Percentiles rank a stretch among this genome's conserved stretches.
Evolutionary conservation across 2,888 invertebrate species (phyloP).

Genomic region (Apodemia duryi): DNA sequence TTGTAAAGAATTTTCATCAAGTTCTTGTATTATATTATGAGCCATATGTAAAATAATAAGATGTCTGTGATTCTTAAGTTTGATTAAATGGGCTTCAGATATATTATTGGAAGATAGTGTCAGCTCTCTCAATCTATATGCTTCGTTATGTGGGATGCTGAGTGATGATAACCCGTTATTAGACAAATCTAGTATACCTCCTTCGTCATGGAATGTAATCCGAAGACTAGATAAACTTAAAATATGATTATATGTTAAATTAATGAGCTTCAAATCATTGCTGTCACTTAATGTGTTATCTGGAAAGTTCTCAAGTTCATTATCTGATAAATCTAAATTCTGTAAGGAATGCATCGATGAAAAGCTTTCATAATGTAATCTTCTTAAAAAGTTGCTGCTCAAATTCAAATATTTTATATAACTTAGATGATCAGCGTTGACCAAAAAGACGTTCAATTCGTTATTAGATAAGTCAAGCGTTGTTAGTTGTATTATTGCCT

Average conservation of each 20-base stretch:
- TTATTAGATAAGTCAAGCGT: constrained; percentile 58
- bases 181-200: constrained; percentile 61
- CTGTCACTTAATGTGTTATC: constrained; percentile 48
- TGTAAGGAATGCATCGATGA: constrained; percentile 53
- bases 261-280: constrained; percentile 50
- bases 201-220: constrained; percentile 55
- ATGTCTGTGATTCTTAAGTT: constrained; percentile 46
- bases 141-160: constrained; percentile 49
- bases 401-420: constrained; percentile 54
- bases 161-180: constrained; percentile 52
- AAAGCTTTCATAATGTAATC: constrained; percentile 52
- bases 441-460: constrained; percentile 45
- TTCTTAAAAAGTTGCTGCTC: constrained; percentile 49
- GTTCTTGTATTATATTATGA: constrained; percentile 45
- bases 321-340: constrained; percentile 62
- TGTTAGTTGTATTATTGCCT: constrained; percentile 46
- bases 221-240: constrained; percentile 43
- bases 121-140: constrained; percentile 44
- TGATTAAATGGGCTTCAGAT: constrained; percentile 42
- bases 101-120: constrained; percentile 56
- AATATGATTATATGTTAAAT: constrained; percentile 56
- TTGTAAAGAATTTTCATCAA: constrained; percentile 46
- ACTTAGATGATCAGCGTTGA: constrained; percentile 49
- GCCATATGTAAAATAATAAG: constrained; percentile 51
- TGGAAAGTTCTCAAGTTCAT: constrained; percentile 50